phyloP scores from a whole-genome alignment of 2,113 vertebrate species.

The Leptocoma aspasia region DNA sequence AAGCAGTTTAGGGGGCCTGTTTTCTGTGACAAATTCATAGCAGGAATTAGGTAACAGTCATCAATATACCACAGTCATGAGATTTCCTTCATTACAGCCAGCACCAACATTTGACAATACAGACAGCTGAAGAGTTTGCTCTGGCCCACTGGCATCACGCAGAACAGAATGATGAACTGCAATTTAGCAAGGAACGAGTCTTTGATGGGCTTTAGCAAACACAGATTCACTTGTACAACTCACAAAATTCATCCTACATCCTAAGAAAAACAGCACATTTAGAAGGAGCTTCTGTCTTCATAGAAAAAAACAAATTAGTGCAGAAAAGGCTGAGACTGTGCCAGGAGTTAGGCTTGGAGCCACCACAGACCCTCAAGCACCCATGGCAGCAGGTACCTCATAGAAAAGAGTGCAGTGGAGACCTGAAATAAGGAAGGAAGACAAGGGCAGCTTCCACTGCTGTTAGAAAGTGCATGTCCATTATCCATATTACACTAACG shows the following conservation, averaged over 20 bases:
- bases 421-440: not conserved
- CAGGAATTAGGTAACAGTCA: not conserved
- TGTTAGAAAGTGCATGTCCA: not conserved
- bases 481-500: not conserved
- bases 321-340: not conserved
- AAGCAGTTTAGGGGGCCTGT: not conserved
- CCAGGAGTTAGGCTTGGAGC: not conserved
- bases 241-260: not conserved
- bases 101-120: not conserved
- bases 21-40: not conserved
- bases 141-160: not conserved
- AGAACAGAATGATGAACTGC: not conserved
- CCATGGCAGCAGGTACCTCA: not conserved
- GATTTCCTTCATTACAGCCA: not conserved
- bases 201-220: not conserved
- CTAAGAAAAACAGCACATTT: not conserved
- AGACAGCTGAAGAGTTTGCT: not conserved
- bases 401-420: not conserved
- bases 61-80: not conserved
- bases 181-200: not conserved
- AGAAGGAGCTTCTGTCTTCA: not conserved
- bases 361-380: not conserved
- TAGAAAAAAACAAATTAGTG: not conserved
- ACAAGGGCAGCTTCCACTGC: not conserved
- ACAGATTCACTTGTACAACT: not conserved